Evolutionary conservation across 2,113 vertebrate genomes (phyloP), one percentile per base, ranked within the genome.

Genomic region (Acanthochromis polyacanthus): DNA sequence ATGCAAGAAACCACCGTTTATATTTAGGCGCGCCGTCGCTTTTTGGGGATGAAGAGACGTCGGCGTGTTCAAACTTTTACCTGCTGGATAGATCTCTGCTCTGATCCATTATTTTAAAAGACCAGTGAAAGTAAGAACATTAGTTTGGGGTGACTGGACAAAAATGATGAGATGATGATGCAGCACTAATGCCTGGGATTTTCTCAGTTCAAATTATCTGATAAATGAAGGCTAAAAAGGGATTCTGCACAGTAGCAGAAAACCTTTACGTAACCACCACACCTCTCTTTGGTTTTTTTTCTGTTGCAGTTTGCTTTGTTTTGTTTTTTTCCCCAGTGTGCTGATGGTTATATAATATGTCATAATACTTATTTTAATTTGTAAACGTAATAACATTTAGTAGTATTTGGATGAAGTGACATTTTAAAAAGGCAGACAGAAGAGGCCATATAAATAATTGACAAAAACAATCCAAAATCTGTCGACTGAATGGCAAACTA

Each of bases 161-260:
- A 78, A 82, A 59, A 80, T 61, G 57, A 84, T 81, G 82, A 81
- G 65, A 76, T 81, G 72, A 82, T 84, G 78, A 73, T 77, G 72
- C 69, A 64, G 71, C 64, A 78, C 68, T 82, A 82, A 82, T 77
- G 60, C 56, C 0, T 10, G 7, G 65, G 64, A 66, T 65, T 89
- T 82, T 65, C 50, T 89, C 78, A 15, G 10, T 76, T 71, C 8
- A 77, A 61, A 72, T 65, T n/a, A 7, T 46, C 72, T 78, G 61
- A 80, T 62, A 63, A 48, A 56, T 75, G 20, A 28, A 66, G 40
- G 62, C 62, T 78, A 58, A 48, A 62, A 80, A 52, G 10, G 48
- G 71, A 68, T 81, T 72, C 61, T 22, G 55, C 48, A 60, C 38
- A n/a, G 43, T 53, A 32, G 22, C 22, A 59, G 0, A 62, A 80